phyloP scores from a whole-genome alignment of 2,113 vertebrate genomes.

The Potamarius usumacintae region DNA sequence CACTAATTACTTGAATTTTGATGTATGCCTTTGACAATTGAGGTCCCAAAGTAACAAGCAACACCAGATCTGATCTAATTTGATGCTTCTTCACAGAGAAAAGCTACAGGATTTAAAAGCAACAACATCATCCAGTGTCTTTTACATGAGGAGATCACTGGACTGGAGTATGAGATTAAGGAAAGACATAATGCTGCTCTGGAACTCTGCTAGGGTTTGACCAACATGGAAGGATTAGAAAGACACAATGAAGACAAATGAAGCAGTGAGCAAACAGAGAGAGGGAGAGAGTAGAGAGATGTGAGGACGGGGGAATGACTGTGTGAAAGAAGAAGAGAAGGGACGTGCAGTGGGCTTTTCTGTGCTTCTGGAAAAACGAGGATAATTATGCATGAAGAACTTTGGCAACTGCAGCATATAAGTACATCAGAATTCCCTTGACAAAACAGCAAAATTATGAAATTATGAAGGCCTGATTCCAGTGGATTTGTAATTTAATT shows the following conservation, averaged over 20 bases:
- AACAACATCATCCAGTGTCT: neutral
- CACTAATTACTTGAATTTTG: neutral
- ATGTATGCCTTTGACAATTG: neutral
- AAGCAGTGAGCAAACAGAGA: constrained; percentile 14
- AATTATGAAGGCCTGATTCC: neutral
- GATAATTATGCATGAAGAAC: neutral
- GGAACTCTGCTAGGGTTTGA: neutral
- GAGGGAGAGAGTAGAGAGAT: constrained; percentile 51
- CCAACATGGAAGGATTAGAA: constrained; percentile 9
- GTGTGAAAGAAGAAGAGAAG: constrained; percentile 59
- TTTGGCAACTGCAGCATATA: neutral
- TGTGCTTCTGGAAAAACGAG: constrained; percentile 70
- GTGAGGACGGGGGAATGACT: constrained; percentile 44
- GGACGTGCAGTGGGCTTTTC: constrained; percentile 66
- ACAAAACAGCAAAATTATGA: neutral
- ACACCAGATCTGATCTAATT: neutral
- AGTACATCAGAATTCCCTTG: neutral
- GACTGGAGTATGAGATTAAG: neutral
- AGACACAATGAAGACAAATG: constrained; percentile 23
- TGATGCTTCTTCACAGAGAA: neutral
- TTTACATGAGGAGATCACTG: too few species aligned
- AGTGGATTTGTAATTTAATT: neutral
- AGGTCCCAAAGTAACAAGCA: neutral
- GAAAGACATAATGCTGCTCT: neutral
- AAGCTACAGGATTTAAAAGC: neutral